phyloP scores from a whole-genome alignment of 1,140 invertebrate genomes.

The Drosophila busckii region DNA sequence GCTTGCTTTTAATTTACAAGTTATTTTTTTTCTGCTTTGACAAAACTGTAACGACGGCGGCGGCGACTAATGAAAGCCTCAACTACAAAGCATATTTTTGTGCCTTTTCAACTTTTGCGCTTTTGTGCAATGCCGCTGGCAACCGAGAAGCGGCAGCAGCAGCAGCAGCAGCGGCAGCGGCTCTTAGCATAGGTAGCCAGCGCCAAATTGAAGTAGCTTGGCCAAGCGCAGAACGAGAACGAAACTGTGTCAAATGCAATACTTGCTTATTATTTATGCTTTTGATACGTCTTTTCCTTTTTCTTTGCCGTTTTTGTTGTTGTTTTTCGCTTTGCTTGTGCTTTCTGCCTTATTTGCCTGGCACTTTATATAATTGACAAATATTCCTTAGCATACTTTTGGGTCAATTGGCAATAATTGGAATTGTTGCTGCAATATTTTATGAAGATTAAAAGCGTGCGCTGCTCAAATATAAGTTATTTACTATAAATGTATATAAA shows the following conservation, averaged over 20 bases:
- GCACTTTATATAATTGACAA: slow-evolving; percentile 43
- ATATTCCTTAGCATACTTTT: slow-evolving; percentile 39
- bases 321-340: too few relatives aligned
- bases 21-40: slow-evolving; percentile 35
- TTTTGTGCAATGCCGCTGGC: slow-evolving; percentile 29
- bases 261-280: slow-evolving; percentile 43
- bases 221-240: too few relatives aligned
- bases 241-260: slow-evolving; percentile 45
- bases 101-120: slow-evolving; percentile 43
- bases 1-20: slow-evolving; percentile 47
- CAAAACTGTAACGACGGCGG: slow-evolving; percentile 18
- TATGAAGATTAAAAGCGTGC: too few relatives aligned
- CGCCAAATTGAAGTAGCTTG: too few relatives aligned
- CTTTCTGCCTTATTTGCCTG: slow-evolving; percentile 21
- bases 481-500: too few relatives aligned
- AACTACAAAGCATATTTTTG: slow-evolving; percentile 42
- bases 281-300: slow-evolving; percentile 6
- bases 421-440: too few relatives aligned
- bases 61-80: slow-evolving; percentile 34
- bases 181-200: too few relatives aligned
- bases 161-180: not conserved
- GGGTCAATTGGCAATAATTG: slow-evolving; percentile 29
- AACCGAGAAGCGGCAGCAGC: too few relatives aligned
- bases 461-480: too few relatives aligned
- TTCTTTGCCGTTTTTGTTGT: too few relatives aligned